phyloP scores from a whole-genome alignment of 1,140 invertebrate species.

The Neuroterus valhalla region DNA sequence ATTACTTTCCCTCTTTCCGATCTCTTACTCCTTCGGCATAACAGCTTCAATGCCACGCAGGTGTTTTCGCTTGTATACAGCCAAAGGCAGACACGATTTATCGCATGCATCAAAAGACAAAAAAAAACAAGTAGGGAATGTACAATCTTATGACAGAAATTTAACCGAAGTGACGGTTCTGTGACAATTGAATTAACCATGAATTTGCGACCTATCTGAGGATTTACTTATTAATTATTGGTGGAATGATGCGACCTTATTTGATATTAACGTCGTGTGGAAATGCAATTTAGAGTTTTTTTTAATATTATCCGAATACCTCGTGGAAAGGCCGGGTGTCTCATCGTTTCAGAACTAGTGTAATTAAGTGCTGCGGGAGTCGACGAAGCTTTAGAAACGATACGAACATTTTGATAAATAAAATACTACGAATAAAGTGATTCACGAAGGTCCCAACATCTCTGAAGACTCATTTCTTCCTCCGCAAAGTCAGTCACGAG shows the following conservation, averaged over 20 bases:
- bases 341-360: slow-evolving; percentile 18
- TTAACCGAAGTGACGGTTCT: slow-evolving; percentile 20
- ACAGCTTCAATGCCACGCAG: slow-evolving; percentile 46
- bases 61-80: slow-evolving; percentile 47
- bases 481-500: neutral
- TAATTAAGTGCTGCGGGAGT: slow-evolving; percentile 23
- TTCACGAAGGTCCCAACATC: slow-evolving; percentile 61
- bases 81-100: slow-evolving; percentile 8
- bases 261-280: slow-evolving; percentile 46
- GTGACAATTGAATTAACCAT: slow-evolving; percentile 6
- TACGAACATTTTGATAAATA: slow-evolving; percentile 69
- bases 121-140: slow-evolving; percentile 39
- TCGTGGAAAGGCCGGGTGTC: neutral
- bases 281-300: neutral
- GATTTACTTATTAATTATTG: slow-evolving; percentile 17
- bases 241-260: slow-evolving; percentile 36
- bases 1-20: slow-evolving; percentile 59
- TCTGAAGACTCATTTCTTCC: slow-evolving; percentile 56
- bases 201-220: slow-evolving; percentile 17
- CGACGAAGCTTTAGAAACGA: slow-evolving; percentile 47
- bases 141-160: slow-evolving; percentile 37
- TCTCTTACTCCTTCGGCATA: slow-evolving; percentile 51
- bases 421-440: slow-evolving; percentile 63
- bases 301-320: neutral
- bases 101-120: slow-evolving; percentile 21